phyloP scores from a whole-genome alignment of 2,888 invertebrate genomes.

The Agapostemon virescens region DNA sequence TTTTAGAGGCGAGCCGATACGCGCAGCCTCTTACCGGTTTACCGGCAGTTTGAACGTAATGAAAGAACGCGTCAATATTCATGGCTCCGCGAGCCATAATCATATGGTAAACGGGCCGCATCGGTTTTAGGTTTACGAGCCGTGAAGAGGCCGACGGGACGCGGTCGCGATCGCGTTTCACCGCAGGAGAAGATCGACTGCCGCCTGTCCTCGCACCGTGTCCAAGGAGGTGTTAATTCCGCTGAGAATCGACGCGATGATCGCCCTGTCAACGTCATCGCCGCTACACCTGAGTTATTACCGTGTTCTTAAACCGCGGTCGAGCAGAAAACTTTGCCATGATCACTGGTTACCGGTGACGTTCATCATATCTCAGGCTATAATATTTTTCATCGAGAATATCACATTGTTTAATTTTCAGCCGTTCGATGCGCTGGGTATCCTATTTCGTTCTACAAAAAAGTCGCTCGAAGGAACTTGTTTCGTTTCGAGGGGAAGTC shows the following conservation, averaged over 20 bases:
- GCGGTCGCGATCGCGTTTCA: conserved; percentile 72
- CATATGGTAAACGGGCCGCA: conserved; percentile 74
- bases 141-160: conserved; percentile 63
- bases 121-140: conserved; percentile 73
- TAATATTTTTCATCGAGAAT: not conserved
- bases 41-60: conserved; percentile 51
- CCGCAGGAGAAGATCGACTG: conserved; percentile 51
- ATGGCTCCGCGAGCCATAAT: conserved; percentile 66
- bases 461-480: too few relatives aligned
- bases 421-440: too few relatives aligned
- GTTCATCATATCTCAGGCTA: not conserved
- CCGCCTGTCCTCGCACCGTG: conserved; percentile 20
- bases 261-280: not conserved
- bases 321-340: not conserved
- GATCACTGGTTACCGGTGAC: not conserved
- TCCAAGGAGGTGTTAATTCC: conserved; percentile 58
- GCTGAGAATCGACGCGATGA: conserved; percentile 19
- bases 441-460: too few relatives aligned
- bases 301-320: not conserved
- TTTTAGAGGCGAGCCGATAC: conserved; percentile 26
- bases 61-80: conserved; percentile 73
- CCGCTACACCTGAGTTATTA: not conserved
- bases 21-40: conserved; percentile 44
- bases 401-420: not conserved
- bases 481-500: too few relatives aligned